Evolutionary conservation across 2,797 vertebrate genomes (phyloP).

Genomic region (Coranthus polyacanthus): DNA sequence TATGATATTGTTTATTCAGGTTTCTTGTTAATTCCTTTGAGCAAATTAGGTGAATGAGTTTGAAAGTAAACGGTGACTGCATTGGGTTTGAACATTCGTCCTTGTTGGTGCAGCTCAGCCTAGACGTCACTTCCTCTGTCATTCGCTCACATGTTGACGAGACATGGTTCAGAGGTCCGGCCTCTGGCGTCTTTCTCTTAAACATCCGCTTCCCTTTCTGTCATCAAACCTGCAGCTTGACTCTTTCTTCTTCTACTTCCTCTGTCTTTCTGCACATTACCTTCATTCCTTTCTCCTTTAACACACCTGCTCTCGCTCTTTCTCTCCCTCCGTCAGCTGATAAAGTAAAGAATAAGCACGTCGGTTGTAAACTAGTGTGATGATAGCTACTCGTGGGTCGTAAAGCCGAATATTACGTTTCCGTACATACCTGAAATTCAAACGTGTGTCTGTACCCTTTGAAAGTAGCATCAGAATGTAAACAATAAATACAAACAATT

Average conservation of each 20-base stretch:
- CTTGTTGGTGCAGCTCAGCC: too few species aligned
- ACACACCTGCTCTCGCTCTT: slow-evolving; percentile 28
- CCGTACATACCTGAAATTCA: slow-evolving; percentile 80
- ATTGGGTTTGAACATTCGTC: too few species aligned
- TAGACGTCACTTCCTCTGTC: slow-evolving; percentile 57
- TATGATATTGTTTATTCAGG: too few species aligned
- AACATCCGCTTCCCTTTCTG: slow-evolving; percentile 72
- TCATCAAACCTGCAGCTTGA: slow-evolving; percentile 49
- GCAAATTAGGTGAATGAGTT: too few species aligned
- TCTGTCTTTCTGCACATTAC: slow-evolving; percentile 48
- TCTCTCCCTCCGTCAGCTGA: slow-evolving; percentile 48
- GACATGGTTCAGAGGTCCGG: slow-evolving; percentile 67
- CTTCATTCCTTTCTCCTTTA: slow-evolving; percentile 34
- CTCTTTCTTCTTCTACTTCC: slow-evolving; percentile 65
- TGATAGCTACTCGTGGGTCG: slow-evolving; percentile 59
- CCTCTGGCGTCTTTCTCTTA: slow-evolving; percentile 64
- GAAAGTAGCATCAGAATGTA: slow-evolving; percentile 85
- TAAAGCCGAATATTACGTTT: slow-evolving; percentile 62
- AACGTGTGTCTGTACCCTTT: slow-evolving; percentile 82
- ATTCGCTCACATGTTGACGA: slow-evolving; percentile 2
- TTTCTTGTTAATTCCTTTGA: too few species aligned
- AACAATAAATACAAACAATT: slow-evolving; percentile 85
- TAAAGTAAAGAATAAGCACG: slow-evolving; percentile 69
- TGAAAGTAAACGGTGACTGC: too few species aligned
- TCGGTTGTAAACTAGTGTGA: slow-evolving; percentile 77